phyloP scores from a whole-genome alignment of 2,113 vertebrate genomes.

The Atlantisia rogersi region DNA sequence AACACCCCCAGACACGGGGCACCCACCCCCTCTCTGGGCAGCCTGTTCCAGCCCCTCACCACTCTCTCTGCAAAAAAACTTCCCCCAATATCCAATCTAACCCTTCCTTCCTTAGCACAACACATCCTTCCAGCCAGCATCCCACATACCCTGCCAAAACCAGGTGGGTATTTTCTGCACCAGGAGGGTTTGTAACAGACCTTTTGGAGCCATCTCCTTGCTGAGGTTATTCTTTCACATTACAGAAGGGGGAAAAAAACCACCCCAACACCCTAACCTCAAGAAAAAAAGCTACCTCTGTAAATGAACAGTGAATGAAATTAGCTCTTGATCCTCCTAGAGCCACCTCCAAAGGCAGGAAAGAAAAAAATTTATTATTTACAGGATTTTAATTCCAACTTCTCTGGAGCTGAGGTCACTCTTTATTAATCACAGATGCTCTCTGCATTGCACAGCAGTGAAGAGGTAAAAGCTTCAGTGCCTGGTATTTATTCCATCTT shows the following conservation, averaged over 20 bases:
- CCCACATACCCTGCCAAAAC: neutral
- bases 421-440: neutral
- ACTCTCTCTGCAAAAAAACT: too few species aligned
- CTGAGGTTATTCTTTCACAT: neutral
- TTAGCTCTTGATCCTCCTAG: neutral
- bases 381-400: neutral
- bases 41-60: too few species aligned
- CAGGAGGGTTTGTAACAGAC: accelerated
- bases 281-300: neutral
- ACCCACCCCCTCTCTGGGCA: too few species aligned
- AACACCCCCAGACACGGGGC: too few species aligned
- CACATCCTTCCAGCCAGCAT: neutral
- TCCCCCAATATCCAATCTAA: too few species aligned
- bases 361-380: neutral
- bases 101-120: too few species aligned
- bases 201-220: neutral
- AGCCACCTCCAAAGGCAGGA: neutral
- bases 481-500: neutral
- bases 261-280: neutral
- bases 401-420: neutral
- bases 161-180: neutral
- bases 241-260: neutral
- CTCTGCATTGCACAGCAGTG: neutral
- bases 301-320: neutral
- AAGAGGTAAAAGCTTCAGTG: slow-evolving; percentile 24